Evolutionary conservation across 2,888 invertebrate genomes (phyloP).

Genomic region (Thyatira batis): DNA sequence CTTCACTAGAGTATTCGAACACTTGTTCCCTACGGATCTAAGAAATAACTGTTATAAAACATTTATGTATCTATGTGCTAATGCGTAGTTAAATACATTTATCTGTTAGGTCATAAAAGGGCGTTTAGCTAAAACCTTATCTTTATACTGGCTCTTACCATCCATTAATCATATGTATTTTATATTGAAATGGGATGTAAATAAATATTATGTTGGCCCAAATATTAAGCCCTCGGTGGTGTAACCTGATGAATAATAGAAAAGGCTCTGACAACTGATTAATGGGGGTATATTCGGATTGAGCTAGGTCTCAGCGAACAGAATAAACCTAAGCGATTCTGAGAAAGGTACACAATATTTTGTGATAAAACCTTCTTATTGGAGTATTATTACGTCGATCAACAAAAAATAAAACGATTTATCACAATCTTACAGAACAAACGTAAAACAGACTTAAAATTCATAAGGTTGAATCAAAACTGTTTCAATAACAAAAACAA

Average conservation of each 20-base stretch:
- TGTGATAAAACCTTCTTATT: background rate
- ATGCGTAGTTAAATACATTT: too few species aligned
- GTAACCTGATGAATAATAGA: background rate
- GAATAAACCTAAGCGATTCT: background rate
- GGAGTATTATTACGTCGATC: background rate
- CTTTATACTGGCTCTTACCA: too few species aligned
- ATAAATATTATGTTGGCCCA: background rate
- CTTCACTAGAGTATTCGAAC: too few species aligned
- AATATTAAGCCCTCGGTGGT: background rate
- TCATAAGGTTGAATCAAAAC: background rate
- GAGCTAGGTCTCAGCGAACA: background rate
- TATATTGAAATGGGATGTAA: background rate
- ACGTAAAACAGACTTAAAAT: background rate
- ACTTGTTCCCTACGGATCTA: too few species aligned
- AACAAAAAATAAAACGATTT: too few species aligned
- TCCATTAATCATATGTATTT: background rate
- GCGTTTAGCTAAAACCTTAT: too few species aligned
- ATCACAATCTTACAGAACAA: background rate
- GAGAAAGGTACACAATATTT: background rate
- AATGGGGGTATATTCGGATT: background rate
- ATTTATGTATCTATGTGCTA: too few species aligned
- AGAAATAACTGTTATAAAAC: too few species aligned
- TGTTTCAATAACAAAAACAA: conserved; percentile 11
- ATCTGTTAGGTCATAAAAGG: too few species aligned
- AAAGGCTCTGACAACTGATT: background rate